Evolutionary conservation across 2,113 vertebrate genomes (phyloP).

Genomic region (Lipotes vexillifer): DNA sequence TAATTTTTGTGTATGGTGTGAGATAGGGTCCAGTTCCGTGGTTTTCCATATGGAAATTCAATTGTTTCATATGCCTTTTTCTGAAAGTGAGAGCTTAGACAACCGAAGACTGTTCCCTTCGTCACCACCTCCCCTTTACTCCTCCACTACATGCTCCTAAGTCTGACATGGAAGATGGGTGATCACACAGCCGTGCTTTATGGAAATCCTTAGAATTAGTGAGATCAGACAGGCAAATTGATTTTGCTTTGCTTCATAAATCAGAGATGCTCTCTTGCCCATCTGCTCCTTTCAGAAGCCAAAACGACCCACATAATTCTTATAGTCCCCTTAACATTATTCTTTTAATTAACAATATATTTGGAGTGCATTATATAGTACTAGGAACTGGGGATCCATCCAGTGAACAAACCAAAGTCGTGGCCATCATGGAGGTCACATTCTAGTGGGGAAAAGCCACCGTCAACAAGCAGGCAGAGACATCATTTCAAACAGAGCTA

Average conservation of each 20-base stretch:
- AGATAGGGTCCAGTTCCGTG: background rate
- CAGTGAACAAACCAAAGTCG: background rate
- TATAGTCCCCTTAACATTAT: rapidly evolving
- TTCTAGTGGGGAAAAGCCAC: background rate
- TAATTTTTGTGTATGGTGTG: background rate
- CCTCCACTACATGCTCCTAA: rapidly evolving
- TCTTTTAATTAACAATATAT: background rate
- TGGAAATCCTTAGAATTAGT: background rate
- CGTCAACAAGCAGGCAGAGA: background rate
- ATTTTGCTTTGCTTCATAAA: background rate
- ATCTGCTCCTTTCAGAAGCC: background rate
- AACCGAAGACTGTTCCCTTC: too few relatives aligned
- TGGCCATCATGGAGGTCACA: background rate
- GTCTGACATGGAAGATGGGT: background rate
- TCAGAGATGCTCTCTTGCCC: background rate
- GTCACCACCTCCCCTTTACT: rapidly evolving
- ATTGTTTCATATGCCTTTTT: background rate
- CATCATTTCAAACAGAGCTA: background rate
- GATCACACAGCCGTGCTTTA: rapidly evolving
- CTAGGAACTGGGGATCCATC: background rate
- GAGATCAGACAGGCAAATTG: background rate
- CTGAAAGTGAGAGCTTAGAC: background rate
- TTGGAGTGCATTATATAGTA: background rate
- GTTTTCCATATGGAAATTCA: too few relatives aligned
- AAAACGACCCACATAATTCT: background rate